phyloP scores from a whole-genome alignment of 64 coral and sea anemone genomes.

The Acropora yongei region DNA sequence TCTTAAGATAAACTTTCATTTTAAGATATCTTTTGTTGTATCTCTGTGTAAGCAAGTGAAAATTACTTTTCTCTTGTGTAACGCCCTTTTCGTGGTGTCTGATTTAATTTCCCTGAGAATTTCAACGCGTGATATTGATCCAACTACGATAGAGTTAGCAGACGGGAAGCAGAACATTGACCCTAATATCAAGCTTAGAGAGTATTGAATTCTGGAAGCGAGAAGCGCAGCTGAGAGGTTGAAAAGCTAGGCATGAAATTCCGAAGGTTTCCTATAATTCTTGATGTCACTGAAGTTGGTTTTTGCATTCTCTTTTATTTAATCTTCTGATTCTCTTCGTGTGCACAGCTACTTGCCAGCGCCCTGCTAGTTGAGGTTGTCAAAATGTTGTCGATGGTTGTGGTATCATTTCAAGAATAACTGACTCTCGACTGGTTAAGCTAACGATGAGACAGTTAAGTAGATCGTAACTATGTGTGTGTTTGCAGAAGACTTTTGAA shows the following conservation, averaged over 20 bases:
- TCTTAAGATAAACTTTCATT: neutral
- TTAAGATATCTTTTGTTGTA: neutral
- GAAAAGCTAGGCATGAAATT: neutral
- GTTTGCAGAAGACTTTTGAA: too few relatives aligned
- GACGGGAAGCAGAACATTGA: neutral
- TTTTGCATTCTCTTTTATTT: too few relatives aligned
- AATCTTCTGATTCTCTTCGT: too few relatives aligned
- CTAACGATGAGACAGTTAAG: neutral
- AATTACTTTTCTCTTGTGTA: too few relatives aligned
- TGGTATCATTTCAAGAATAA: too few relatives aligned
- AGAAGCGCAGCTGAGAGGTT: neutral
- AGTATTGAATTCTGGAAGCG: neutral
- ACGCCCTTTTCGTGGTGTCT: neutral
- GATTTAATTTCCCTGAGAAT: neutral
- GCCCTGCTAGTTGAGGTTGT: too few relatives aligned
- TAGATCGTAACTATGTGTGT: too few relatives aligned
- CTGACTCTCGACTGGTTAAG: too few relatives aligned
- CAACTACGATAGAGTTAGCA: neutral
- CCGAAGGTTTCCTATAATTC: too few relatives aligned
- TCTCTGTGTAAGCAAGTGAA: neutral
- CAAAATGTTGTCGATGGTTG: too few relatives aligned
- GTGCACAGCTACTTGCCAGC: too few relatives aligned
- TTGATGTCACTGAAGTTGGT: too few relatives aligned
- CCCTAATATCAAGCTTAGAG: neutral
- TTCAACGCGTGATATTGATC: neutral